Evolutionary conservation across 2,797 vertebrate species (phyloP), one percentile per base, ranked within the genome.

Genomic region (Cetoscarus ocellatus): DNA sequence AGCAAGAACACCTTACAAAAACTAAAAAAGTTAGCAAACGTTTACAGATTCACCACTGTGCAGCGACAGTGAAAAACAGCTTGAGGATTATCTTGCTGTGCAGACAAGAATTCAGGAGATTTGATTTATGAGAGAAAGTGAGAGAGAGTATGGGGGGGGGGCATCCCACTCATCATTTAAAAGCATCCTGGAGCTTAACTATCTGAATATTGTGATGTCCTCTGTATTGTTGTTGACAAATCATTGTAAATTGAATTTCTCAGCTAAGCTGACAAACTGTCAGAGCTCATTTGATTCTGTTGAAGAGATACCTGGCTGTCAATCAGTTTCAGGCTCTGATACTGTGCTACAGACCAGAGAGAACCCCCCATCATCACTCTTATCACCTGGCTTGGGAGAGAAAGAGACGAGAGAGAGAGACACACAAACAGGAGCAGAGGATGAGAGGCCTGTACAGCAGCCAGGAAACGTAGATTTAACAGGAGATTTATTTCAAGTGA

Each of bases 31-130:
- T 78, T 80, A 56, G 82, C 80, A 84, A 89, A 88, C 86, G 70
- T 92, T 90, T 91, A 88, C 79, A 85, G 87, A 89, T 85, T 85
- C 81, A 82, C 81, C 68, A 71, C 79, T 74, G 79, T 69, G 79
- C 70, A 61, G 72, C 45, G 80, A 86, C 79, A 85, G 82, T 82
- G 88, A 87, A 88, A 87, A 93, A 89, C 88, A 92, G 85, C 85
- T 86, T 44, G 58, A 81, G 86, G 88, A 92, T 92, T 94, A 93
- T 93, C 92, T 92, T 63, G n/a, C 70, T 66, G 79, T 74, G 87
- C 91, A 93, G 90, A 90, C 88, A 89, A 86, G 83, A 90, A 91
- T 85, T 86, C 86, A 74, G 60, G 60, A 90, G 84, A 87, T 86
- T 87, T 90, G 84, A 91, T 89, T 94, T 91, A 93, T 93, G 90